Conservation (phyloP, 2,888 invertebrate genomes). For the Drosophila colorata region DNA sequence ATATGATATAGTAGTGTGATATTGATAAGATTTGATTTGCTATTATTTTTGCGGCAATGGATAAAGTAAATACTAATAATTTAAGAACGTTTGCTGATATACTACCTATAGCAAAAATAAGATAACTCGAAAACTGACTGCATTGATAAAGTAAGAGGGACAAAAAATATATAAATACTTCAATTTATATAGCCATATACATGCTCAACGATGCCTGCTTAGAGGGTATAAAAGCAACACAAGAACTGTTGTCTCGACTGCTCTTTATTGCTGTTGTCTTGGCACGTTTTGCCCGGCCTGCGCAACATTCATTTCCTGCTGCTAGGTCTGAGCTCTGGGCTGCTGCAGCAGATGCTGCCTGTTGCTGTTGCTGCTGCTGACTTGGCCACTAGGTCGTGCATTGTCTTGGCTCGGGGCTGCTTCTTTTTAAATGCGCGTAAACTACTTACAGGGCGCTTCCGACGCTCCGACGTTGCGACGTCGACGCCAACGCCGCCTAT, state of each 20-base stretch:
- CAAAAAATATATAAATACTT: background rate
- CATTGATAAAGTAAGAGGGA: no score
- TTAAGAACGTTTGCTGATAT: no score
- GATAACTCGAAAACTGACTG: no score
- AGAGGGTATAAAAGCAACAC: constrained; percentile 20
- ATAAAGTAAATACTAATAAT: no score
- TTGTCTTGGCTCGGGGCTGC: constrained; percentile 29
- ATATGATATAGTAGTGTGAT: no score
- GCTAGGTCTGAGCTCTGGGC: constrained; percentile 24
- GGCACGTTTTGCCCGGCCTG: constrained; percentile 67
- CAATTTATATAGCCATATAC: background rate
- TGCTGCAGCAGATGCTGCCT: constrained; percentile 3
- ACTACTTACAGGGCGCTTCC: constrained; percentile 71
- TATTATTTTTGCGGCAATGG: no score
- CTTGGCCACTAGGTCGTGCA: constrained; percentile 27
- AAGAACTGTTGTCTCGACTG: constrained; percentile 29
- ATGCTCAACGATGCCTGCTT: background rate
- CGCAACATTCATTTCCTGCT: constrained; percentile 74
- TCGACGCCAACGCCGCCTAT: constrained; percentile 36
- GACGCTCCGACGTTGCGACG: constrained; percentile 40
- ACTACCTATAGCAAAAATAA: no score
- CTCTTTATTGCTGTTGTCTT: constrained; percentile 33
- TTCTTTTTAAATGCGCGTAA: constrained; percentile 74
- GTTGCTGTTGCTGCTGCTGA: constrained; percentile 15
- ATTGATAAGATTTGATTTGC: no score